Evolutionary conservation across 2,113 vertebrate species (phyloP).

Genomic region (Silurus asotus): DNA sequence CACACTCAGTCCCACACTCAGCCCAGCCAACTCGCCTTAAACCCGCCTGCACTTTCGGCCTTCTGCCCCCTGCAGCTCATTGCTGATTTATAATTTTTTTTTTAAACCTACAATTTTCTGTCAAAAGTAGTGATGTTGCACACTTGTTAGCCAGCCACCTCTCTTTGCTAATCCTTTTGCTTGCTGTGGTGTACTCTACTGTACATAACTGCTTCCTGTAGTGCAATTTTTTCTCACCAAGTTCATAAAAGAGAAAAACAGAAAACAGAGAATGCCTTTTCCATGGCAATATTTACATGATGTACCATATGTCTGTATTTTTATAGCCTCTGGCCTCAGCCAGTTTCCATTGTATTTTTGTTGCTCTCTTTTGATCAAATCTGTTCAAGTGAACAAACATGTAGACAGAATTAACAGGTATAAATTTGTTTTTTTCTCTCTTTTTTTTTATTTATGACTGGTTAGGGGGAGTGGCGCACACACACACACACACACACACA

Average conservation of each 20-base stretch:
- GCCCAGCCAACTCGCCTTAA: conserved; percentile 93
- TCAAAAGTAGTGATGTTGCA: conserved; percentile 72
- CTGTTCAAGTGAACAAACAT: conserved; percentile 61
- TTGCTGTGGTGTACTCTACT: conserved; percentile 79
- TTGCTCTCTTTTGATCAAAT: conserved; percentile 63
- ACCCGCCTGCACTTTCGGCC: conserved; percentile 77
- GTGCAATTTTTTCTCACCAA: conserved; percentile 72
- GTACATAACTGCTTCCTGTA: conserved; percentile 80
- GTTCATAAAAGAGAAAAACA: conserved; percentile 65
- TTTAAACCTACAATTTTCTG: conserved; percentile 10
- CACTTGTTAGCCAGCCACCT: conserved; percentile 61
- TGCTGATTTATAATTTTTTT: conserved; percentile 47
- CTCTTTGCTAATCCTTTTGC: conserved; percentile 66
- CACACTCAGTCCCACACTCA: conserved; percentile 80
- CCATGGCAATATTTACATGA: conserved; percentile 74
- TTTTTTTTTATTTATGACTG: conserved; percentile 45
- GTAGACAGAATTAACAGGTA: conserved; percentile 66
- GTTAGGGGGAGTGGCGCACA: too few species aligned
- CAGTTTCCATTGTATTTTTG: conserved; percentile 63
- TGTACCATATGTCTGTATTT: conserved; percentile 75
- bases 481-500: conserved; percentile 63
- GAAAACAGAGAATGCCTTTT: conserved; percentile 64
- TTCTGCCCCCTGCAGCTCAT: conserved; percentile 60
- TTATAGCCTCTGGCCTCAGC: conserved; percentile 68
- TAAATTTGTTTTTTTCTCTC: conserved; percentile 48